Evolutionary conservation across 2,888 invertebrate species (phyloP).

Genomic region (Hydrotaea cyrtoneurina): DNA sequence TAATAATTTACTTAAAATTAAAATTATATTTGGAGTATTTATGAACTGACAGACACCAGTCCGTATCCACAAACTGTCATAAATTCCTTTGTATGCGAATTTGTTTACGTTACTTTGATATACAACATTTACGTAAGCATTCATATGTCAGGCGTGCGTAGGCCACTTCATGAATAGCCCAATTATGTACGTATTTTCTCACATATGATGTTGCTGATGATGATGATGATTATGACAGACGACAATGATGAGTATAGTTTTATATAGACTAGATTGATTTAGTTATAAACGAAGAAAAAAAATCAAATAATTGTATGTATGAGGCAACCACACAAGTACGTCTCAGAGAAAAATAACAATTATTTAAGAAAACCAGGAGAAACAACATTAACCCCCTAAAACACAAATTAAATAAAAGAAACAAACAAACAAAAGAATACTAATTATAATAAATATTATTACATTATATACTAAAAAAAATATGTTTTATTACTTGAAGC

Average conservation of each 20-base stretch:
- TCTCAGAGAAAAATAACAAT: slow-evolving; percentile 16
- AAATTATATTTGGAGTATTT: too few species aligned
- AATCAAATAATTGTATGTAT: slow-evolving; percentile 14
- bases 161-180: too few species aligned
- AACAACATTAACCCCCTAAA: slow-evolving; percentile 38
- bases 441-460: slow-evolving; percentile 45
- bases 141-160: too few species aligned
- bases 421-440: slow-evolving; percentile 31
- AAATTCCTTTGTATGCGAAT: too few species aligned
- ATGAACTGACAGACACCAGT: too few species aligned
- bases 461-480: slow-evolving; percentile 42
- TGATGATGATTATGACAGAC: too few species aligned
- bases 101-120: too few species aligned
- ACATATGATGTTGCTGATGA: too few species aligned
- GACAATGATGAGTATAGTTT: slow-evolving; percentile 27
- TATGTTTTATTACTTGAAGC: not conserved
- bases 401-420: slow-evolving; percentile 8
- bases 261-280: slow-evolving; percentile 29
- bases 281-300: slow-evolving; percentile 32
- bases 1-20: slow-evolving; percentile 30
- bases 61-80: too few species aligned
- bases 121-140: too few species aligned
- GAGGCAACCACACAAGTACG: not conserved
- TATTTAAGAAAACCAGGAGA: slow-evolving; percentile 28
- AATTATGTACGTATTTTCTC: too few species aligned